Evolutionary conservation across 2,113 vertebrate species (phyloP).

Genomic region (Catagonus wagneri): DNA sequence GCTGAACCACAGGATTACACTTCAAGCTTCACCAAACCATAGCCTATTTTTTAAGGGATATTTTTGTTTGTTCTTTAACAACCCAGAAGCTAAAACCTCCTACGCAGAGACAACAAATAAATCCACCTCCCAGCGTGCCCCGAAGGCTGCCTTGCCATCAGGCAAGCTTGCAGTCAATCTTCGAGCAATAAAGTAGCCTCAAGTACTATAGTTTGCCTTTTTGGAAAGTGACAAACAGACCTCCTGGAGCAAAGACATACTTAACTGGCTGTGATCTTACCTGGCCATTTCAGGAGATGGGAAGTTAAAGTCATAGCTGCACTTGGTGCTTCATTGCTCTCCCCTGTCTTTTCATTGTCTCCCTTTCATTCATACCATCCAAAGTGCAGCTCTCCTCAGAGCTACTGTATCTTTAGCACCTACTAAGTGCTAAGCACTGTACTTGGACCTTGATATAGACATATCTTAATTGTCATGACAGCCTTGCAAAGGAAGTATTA

Average conservation of each 20-base stretch:
- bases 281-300: background rate
- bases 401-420: background rate
- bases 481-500: background rate
- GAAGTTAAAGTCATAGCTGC: background rate
- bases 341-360: background rate
- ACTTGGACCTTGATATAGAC: background rate
- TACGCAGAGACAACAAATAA: constrained; percentile 41
- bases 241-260: constrained; percentile 51
- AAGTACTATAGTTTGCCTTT: constrained; percentile 10
- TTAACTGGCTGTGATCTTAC: background rate
- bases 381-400: background rate
- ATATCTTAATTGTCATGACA: background rate
- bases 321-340: background rate
- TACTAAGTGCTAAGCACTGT: background rate
- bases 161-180: background rate
- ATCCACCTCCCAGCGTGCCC: constrained; percentile 51
- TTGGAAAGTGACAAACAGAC: constrained; percentile 28
- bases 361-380: background rate
- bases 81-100: constrained; percentile 53
- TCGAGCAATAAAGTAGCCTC: constrained; percentile 19
- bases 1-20: constrained; percentile 54
- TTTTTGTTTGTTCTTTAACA: constrained; percentile 77
- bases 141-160: constrained; percentile 61
- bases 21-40: constrained; percentile 52
- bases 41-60: constrained; percentile 56